A percentile compares a stretch with the other conserved stretches of the same genome.
Evolutionary conservation across 2,113 vertebrate species (phyloP).

Genomic region (Aegithalos caudatus): DNA sequence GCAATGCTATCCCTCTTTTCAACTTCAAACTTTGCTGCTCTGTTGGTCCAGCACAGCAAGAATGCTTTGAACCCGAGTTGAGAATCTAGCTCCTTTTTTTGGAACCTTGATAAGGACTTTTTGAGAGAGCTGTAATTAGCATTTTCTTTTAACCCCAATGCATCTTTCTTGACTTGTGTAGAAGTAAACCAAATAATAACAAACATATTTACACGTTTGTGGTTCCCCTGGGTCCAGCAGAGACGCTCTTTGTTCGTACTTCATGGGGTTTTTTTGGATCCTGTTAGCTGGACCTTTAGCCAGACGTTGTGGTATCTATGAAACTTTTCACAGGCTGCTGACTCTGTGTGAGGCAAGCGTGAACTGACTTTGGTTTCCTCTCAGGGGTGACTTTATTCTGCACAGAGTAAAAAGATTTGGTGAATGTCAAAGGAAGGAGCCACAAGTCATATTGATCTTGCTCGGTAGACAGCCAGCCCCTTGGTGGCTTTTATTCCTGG

Average conservation of each 20-base stretch:
- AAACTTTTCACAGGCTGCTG: conserved; percentile 41
- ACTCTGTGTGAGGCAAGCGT: conserved; percentile 8
- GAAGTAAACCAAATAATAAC: background rate
- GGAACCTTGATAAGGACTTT: conserved; percentile 56
- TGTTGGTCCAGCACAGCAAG: conserved; percentile 57
- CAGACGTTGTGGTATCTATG: conserved; percentile 4
- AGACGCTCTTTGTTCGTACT: background rate
- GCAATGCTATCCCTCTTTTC: conserved; percentile 61
- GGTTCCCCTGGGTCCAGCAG: conserved; percentile 40
- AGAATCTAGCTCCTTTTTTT: conserved; percentile 64
- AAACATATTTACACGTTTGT: background rate
- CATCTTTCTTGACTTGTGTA: conserved; percentile 37
- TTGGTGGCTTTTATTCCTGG: background rate
- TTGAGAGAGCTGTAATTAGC: conserved; percentile 64
- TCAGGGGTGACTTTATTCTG: conserved; percentile 4
- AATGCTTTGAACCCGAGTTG: conserved; percentile 70
- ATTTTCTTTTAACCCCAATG: conserved; percentile 40
- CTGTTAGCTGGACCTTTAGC: conserved; percentile 43
- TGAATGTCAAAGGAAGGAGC: background rate
- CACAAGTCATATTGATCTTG: background rate
- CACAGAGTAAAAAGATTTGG: background rate
- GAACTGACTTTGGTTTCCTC: conserved; percentile 20
- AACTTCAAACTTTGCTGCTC: conserved; percentile 72
- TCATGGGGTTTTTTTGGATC: conserved; percentile 17
- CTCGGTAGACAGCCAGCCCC: background rate